A percentile compares a stretch with the other conserved stretches of the same genome.
phyloP scores from a whole-genome alignment of 2,113 vertebrate species.

The Oreochromis tanganicae region DNA sequence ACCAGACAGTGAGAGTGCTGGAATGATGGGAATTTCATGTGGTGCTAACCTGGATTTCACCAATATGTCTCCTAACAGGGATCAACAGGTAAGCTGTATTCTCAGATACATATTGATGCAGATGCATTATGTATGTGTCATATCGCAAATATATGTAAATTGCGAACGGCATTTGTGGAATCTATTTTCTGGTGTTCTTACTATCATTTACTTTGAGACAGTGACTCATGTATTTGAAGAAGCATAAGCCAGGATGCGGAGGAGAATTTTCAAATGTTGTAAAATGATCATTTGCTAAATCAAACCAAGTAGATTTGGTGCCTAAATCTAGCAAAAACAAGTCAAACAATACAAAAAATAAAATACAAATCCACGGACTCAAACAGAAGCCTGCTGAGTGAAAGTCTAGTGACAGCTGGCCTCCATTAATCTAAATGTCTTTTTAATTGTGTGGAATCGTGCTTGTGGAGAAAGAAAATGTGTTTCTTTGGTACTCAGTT shows the following conservation, averaged over 20 bases:
- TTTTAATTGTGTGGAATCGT: background rate
- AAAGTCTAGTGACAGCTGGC: background rate
- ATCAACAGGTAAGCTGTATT: background rate
- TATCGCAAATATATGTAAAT: background rate
- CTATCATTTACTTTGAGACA: background rate
- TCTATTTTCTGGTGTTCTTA: background rate
- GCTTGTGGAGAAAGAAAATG: background rate
- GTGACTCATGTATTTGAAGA: background rate
- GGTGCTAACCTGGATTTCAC: background rate
- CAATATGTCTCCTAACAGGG: background rate
- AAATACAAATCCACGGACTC: background rate
- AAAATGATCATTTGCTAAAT: background rate
- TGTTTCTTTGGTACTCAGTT: background rate
- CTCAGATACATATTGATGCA: background rate
- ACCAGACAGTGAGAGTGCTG: background rate
- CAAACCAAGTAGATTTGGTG: background rate
- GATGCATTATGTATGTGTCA: fast-evolving
- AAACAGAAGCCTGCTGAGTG: background rate
- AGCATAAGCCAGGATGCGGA: fast-evolving
- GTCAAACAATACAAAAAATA: background rate
- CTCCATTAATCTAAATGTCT: background rate
- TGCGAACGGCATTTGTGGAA: fast-evolving
- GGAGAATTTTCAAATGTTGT: background rate
- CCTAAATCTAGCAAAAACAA: background rate
- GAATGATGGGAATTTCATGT: background rate